A percentile compares a stretch with the other conserved stretches of the same genome.
Conservation (phyloP, 2,113 vertebrate species). For the Meleagris gallopavo region DNA sequence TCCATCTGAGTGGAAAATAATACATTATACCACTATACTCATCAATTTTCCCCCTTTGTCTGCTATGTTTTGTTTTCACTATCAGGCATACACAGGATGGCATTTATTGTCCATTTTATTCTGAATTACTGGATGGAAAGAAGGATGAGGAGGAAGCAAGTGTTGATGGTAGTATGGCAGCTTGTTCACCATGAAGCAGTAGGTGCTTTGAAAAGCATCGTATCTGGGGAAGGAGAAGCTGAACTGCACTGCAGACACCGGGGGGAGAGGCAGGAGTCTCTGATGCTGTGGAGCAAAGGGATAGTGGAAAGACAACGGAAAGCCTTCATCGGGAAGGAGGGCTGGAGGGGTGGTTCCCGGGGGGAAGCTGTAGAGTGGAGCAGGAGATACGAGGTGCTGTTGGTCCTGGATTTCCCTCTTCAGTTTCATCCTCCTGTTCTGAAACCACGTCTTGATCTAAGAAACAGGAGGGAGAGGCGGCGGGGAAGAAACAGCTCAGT, state of each 20-base stretch:
- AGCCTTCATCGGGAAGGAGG: not conserved
- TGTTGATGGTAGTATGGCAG: not conserved
- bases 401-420: slow-evolving; percentile 85
- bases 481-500: not conserved
- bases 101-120: slow-evolving; percentile 12
- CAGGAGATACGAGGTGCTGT: not conserved
- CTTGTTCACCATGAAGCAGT: not conserved
- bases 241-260: not conserved
- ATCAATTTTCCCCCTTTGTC: accelerated
- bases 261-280: not conserved
- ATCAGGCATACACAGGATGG: not conserved
- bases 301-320: not conserved
- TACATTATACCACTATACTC: not conserved
- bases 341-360: not conserved
- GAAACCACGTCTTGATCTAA: slow-evolving; percentile 90
- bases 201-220: not conserved
- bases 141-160: not conserved
- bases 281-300: slow-evolving; percentile 6
- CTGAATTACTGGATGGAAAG: not conserved
- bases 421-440: slow-evolving; percentile 91
- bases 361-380: not conserved
- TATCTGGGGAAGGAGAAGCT: slow-evolving; percentile 19
- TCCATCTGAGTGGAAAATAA: not conserved
- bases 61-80: not conserved
- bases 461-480: not conserved